phyloP scores from a whole-genome alignment of 2,888 invertebrate species.

The Cyaniris semiargus region DNA sequence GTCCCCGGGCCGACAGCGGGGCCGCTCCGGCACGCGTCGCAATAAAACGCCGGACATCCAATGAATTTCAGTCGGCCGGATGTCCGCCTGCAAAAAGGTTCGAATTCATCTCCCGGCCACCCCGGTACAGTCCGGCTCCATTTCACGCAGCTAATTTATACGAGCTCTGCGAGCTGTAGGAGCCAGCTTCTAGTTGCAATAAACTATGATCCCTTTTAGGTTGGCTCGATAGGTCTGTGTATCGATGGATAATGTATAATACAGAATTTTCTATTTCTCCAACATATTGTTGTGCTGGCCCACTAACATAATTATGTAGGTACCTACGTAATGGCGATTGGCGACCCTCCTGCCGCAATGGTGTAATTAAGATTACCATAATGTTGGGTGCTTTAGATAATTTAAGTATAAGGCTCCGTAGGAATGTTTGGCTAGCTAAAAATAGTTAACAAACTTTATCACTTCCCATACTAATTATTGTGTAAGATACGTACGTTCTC shows the following conservation, averaged over 20 bases:
- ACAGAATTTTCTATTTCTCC: background rate
- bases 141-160: conserved; percentile 16
- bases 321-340: background rate
- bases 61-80: conserved; percentile 14
- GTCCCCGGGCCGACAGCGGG: background rate
- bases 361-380: background rate
- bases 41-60: conserved; percentile 2
- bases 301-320: background rate
- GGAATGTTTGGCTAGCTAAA: background rate
- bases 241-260: background rate
- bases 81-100: conserved; percentile 34
- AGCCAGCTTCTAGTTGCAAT: conserved; percentile 4
- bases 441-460: background rate
- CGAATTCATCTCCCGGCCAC: conserved; percentile 29
- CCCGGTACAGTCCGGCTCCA: background rate
- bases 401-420: background rate
- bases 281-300: too few species aligned
- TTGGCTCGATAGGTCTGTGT: background rate
- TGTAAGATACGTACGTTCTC: too few species aligned
- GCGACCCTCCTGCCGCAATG: background rate
- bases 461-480: background rate
- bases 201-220: background rate
- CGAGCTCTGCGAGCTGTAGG: background rate
- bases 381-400: conserved; percentile 1
- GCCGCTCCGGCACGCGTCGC: background rate